Percentiles rank a stretch among this genome's conserved stretches.
Conservation (phyloP, 2,888 invertebrate genomes). For the Zele albiditarsus region DNA sequence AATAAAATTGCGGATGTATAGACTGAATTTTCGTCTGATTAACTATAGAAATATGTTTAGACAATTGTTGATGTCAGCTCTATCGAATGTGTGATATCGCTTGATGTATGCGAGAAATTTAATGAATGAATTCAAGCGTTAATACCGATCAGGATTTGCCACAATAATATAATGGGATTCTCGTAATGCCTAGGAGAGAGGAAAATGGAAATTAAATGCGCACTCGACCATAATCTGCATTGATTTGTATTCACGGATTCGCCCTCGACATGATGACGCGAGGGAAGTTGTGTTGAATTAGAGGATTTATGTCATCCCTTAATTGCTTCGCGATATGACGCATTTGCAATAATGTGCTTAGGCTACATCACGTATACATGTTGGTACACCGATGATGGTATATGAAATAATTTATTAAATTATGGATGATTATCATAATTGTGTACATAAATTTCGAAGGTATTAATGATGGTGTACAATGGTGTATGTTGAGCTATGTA, state of each 20-base stretch:
- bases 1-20: too few relatives aligned
- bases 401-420: not conserved
- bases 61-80: not conserved
- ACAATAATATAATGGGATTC: conserved; percentile 35
- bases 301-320: conserved; percentile 71
- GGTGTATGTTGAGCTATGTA: not conserved
- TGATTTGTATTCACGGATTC: conserved; percentile 71
- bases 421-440: not conserved
- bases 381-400: not conserved
- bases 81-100: not conserved
- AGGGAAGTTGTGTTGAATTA: conserved; percentile 69
- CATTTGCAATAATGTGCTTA: conserved; percentile 50
- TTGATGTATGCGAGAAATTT: conserved; percentile 17
- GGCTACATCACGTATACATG: not conserved
- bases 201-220: conserved; percentile 71
- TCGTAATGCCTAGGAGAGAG: conserved; percentile 38
- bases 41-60: not conserved
- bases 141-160: conserved; percentile 41
- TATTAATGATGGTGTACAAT: not conserved
- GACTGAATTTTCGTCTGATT: conserved; percentile 34
- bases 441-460: not conserved
- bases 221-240: conserved; percentile 70
- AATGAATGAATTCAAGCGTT: conserved; percentile 29
- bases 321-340: conserved; percentile 65
- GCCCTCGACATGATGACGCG: conserved; percentile 51